These are phyloP conservation scores for Stomatorhinus ivindoensis DNA, from an alignment of 2,113 vertebrate species.

Conservation along the genomic window DNA sequence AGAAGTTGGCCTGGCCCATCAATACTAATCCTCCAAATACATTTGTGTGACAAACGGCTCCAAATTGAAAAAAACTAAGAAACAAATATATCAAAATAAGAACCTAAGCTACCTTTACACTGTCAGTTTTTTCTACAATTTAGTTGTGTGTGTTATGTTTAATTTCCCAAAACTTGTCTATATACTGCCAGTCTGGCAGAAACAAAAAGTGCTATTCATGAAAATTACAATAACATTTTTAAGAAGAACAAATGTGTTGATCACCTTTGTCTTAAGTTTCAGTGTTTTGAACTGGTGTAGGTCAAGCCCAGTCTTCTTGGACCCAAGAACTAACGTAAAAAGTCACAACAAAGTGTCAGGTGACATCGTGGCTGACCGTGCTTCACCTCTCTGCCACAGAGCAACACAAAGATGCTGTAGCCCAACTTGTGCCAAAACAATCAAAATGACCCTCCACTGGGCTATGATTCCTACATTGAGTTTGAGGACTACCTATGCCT, in stretches of 20 bases:
- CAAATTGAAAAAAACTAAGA: not conserved
- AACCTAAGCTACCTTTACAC: not conserved
- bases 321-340: not conserved
- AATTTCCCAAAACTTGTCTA: not conserved
- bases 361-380: not conserved
- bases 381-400: not conserved
- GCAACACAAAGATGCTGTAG: not conserved
- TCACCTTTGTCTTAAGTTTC: not conserved
- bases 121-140: not conserved
- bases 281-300: not conserved
- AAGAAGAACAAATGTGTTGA: not conserved
- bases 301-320: not conserved
- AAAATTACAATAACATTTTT: not conserved
- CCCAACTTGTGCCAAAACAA: not conserved
- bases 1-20: conserved; percentile 88
- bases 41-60: conserved; percentile 63
- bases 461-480: not conserved
- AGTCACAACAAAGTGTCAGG: not conserved
- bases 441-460: not conserved
- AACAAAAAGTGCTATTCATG: not conserved
- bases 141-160: not conserved
- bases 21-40: conserved; percentile 82
- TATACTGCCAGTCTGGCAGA: not conserved
- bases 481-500: not conserved
- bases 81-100: not conserved